Percentiles rank a stretch among this genome's conserved stretches.
Evolutionary conservation across 1,140 invertebrate genomes (phyloP).

Genomic region (Acromyrmex charruanus): DNA sequence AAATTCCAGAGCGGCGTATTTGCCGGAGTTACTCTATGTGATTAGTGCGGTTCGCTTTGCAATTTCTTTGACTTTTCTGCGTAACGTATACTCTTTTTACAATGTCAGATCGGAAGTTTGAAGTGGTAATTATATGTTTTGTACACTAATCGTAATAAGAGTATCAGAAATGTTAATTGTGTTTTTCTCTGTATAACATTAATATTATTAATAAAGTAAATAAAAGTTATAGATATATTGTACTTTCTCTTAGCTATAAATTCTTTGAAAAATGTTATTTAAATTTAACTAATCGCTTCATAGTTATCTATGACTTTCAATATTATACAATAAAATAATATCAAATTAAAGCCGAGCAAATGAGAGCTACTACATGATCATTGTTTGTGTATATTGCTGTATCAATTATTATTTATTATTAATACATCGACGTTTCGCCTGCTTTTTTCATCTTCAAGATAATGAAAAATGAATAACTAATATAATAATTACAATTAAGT

Average conservation of each 20-base stretch:
- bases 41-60: not conserved
- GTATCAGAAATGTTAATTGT: constrained; percentile 12
- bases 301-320: not conserved
- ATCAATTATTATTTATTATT: no score
- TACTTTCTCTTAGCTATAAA: not conserved
- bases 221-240: not conserved
- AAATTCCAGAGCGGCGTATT: no score
- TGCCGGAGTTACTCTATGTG: not conserved
- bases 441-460: no score
- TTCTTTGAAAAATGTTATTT: not conserved
- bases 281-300: not conserved
- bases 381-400: no score
- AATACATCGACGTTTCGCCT: no score
- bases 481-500: no score
- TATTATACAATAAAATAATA: not conserved
- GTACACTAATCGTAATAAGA: not conserved
- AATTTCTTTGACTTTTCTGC: not conserved
- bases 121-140: not conserved
- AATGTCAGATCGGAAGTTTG: not conserved
- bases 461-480: no score
- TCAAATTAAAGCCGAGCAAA: no score
- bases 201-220: not conserved
- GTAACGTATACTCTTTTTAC: not conserved
- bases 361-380: no score
- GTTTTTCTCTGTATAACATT: not conserved